Conservation (phyloP, 2,888 invertebrate genomes). For the Tipula confusa region DNA sequence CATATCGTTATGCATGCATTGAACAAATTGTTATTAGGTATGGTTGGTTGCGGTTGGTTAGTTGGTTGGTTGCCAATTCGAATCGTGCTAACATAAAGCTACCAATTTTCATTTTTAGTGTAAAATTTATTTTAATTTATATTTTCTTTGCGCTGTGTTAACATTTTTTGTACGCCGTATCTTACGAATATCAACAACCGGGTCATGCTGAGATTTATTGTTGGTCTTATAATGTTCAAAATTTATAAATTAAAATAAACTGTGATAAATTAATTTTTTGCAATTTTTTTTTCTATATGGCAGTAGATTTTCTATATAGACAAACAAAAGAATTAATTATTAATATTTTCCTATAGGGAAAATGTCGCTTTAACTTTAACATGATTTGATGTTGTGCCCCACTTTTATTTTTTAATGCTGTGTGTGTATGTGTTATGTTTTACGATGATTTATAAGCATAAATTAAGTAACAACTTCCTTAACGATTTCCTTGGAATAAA, state of each 20-base stretch:
- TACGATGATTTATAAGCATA: neutral
- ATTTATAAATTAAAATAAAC: neutral
- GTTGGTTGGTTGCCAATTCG: neutral
- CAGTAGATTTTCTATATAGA: neutral
- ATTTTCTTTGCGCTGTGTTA: neutral
- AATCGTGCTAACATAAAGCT: neutral
- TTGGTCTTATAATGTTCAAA: neutral
- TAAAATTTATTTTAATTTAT: neutral
- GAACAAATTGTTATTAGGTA: neutral
- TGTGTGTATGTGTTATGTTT: neutral
- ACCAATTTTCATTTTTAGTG: neutral
- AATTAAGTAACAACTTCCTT: neutral
- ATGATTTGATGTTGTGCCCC: neutral
- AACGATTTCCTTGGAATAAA: neutral
- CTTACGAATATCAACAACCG: neutral
- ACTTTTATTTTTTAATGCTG: neutral
- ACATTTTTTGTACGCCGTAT: neutral
- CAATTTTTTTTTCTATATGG: neutral
- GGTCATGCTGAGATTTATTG: constrained; percentile 3
- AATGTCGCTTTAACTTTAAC: neutral
- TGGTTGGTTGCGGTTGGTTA: neutral
- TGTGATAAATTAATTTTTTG: constrained; percentile 1
- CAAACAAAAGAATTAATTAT: constrained; percentile 25
- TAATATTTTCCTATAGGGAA: neutral
- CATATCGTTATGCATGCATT: neutral